phyloP scores from a whole-genome alignment of 2,888 invertebrate species.

The Nemotelus nigrinus region DNA sequence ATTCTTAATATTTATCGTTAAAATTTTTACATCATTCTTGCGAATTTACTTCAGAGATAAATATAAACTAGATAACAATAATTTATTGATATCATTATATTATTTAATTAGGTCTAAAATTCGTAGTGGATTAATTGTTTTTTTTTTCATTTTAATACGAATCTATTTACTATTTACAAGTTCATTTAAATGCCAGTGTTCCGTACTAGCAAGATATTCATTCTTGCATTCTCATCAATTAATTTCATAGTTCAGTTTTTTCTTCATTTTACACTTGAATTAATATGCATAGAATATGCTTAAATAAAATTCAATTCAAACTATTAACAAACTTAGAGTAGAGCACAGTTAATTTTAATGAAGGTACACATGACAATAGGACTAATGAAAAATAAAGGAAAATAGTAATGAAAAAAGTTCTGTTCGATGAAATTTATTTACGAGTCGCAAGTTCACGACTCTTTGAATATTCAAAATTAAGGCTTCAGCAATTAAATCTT shows the following conservation, averaged over 20 bases:
- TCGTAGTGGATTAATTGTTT: constrained; percentile 21
- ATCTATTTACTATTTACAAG: constrained; percentile 14
- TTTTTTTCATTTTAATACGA: constrained; percentile 2
- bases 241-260: constrained; percentile 24
- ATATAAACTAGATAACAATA: constrained; percentile 44
- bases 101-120: constrained; percentile 36
- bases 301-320: constrained; percentile 43
- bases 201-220: background rate
- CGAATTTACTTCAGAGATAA: constrained; percentile 1
- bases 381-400: background rate
- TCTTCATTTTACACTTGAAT: background rate
- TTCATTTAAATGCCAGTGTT: constrained; percentile 12
- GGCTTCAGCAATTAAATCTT: no score
- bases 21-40: background rate
- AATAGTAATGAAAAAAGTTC: background rate
- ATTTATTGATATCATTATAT: constrained; percentile 35
- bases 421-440: no score
- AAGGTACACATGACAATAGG: constrained; percentile 5
- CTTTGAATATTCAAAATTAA: no score
- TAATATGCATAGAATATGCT: background rate
- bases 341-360: background rate
- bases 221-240: constrained; percentile 3
- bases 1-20: constrained; percentile 18
- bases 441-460: no score
- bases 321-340: constrained; percentile 41